Evolutionary conservation across 2,888 invertebrate species (phyloP), one percentile per base, ranked within the genome.

Genomic region (Drosophila macrothrix): DNA sequence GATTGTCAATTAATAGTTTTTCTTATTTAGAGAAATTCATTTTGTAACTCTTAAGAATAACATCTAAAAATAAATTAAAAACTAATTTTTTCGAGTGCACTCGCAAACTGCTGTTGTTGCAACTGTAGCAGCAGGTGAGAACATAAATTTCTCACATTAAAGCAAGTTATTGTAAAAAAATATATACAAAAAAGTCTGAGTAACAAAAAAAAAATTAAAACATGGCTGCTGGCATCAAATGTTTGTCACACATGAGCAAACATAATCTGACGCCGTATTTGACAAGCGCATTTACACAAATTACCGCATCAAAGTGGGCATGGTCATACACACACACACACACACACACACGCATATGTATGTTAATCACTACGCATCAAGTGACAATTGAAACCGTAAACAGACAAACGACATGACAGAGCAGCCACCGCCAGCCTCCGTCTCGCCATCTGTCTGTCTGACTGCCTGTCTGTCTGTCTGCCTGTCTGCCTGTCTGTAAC

Each of bases 381-480:
- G 88, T 82, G 90, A 89, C 87, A 89, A 87, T 87, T 84, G 85
- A 89, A 84, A 80, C 88, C 88, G 80, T 88, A 87, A 89, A 88
- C 90, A 89, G 90, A 80, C 88, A 87, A 84, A 89, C 80, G 72
- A 73, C 84, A 78, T 85, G 74, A 69, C 76, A 86, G 70, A 78
- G 62, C 74, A 73, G 33, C 52, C 56, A n/a, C 65, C 46, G 64
- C 2, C 49, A 59, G 64, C 3, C 55, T 67, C 19, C 25, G 4
- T 31, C 25, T 25, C 54, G 35, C 12, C 22, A 9, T 35, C 4
- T 22, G 9, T 25, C 35, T 14, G 22, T 16, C 33, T 22, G 2
- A 4, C 12, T 52, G 31, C n/a, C n/a, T n/a, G n/a, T 16, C 16
- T 53, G 33, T 16, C 31, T 31, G n/a, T 7, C 19, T 31, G 52